A percentile compares a stretch with the other conserved stretches of the same genome.
These are phyloP conservation scores for Drosophila putrida DNA, from an alignment of 2,888 invertebrate species.

Conservation along the genomic window DNA sequence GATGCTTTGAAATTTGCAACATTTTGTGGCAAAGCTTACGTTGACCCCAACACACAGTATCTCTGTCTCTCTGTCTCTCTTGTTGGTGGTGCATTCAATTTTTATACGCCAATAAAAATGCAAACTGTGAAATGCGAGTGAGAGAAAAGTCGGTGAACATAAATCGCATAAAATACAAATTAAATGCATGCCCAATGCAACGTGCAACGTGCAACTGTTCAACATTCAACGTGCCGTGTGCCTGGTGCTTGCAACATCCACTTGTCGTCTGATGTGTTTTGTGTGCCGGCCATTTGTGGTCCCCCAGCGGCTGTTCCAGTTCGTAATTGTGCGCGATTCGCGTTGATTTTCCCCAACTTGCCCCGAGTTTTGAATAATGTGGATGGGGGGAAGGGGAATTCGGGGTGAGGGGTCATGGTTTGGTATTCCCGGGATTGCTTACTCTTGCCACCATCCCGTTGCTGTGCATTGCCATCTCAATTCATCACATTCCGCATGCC, in stretches of 20 bases:
- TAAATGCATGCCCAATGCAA: slow-evolving; percentile 64
- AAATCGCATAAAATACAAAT: slow-evolving; percentile 72
- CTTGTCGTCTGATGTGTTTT: slow-evolving; percentile 43
- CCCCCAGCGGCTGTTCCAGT: slow-evolving; percentile 45
- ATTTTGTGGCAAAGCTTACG: slow-evolving; percentile 41
- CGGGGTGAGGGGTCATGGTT: slow-evolving; percentile 24
- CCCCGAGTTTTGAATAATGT: slow-evolving; percentile 44
- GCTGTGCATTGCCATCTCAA: slow-evolving; percentile 17
- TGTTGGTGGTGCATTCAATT: slow-evolving; percentile 25
- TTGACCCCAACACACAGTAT: slow-evolving; percentile 18
- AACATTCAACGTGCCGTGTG: slow-evolving; percentile 1
- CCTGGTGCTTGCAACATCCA: slow-evolving; percentile 2
- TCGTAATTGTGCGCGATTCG: slow-evolving; percentile 65
- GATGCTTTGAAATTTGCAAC: slow-evolving; percentile 47
- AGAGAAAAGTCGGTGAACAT: slow-evolving; percentile 58
- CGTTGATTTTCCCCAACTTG: slow-evolving; percentile 51
- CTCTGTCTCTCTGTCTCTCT: background rate
- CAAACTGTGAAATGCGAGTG: slow-evolving; percentile 65
- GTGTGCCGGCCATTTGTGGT: slow-evolving; percentile 58
- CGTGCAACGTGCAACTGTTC: slow-evolving; percentile 15
- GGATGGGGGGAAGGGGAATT: background rate
- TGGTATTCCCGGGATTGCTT: slow-evolving; percentile 35
- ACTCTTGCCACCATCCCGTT: slow-evolving; percentile 17
- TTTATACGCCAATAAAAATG: slow-evolving; percentile 67
- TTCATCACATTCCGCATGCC: slow-evolving; percentile 16